A percentile compares a stretch with the other conserved stretches of the same genome.
phyloP scores from a whole-genome alignment of 1,140 invertebrate species.

The Polypedilum vanderplanki region DNA sequence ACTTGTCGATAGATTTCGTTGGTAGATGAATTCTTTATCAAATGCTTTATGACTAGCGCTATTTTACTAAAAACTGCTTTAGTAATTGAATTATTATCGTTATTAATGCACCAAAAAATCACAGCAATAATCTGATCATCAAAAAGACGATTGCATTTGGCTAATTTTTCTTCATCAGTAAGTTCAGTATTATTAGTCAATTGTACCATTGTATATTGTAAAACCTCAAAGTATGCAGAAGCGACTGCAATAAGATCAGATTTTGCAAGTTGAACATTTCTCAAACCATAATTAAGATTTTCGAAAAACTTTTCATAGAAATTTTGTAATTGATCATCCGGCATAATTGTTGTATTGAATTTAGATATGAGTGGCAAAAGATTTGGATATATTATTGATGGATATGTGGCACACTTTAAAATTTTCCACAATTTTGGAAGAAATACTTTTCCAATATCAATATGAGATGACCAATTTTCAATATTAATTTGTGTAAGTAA shows the following conservation, averaged over 20 bases:
- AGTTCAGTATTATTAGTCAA: conserved; percentile 36
- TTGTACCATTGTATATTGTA: conserved; percentile 54
- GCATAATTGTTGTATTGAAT: conserved; percentile 45
- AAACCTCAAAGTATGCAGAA: conserved; percentile 61
- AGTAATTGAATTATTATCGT: conserved; percentile 38
- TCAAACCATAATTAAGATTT: conserved; percentile 46
- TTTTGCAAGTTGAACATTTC: background rate
- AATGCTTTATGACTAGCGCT: conserved; percentile 48
- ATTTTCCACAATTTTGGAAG: conserved; percentile 62
- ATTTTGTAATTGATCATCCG: conserved; percentile 47
- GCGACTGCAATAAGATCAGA: conserved; percentile 56
- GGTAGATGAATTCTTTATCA: conserved; percentile 47
- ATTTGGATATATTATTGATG: conserved; percentile 61
- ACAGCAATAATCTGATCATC: conserved; percentile 46
- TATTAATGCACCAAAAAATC: conserved; percentile 45
- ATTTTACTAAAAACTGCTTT: conserved; percentile 48
- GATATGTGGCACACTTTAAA: conserved; percentile 61
- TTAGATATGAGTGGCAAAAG: conserved; percentile 66
- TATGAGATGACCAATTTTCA: conserved; percentile 44
- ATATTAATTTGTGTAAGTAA: conserved; percentile 38
- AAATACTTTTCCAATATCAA: conserved; percentile 62
- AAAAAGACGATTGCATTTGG: conserved; percentile 41
- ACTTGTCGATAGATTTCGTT: conserved; percentile 44
- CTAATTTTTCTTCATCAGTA: background rate
- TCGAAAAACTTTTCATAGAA: conserved; percentile 63